These are phyloP conservation scores for Silvanus unidentatus DNA, from an alignment of 2,888 invertebrate species.

Conservation along the genomic window DNA sequence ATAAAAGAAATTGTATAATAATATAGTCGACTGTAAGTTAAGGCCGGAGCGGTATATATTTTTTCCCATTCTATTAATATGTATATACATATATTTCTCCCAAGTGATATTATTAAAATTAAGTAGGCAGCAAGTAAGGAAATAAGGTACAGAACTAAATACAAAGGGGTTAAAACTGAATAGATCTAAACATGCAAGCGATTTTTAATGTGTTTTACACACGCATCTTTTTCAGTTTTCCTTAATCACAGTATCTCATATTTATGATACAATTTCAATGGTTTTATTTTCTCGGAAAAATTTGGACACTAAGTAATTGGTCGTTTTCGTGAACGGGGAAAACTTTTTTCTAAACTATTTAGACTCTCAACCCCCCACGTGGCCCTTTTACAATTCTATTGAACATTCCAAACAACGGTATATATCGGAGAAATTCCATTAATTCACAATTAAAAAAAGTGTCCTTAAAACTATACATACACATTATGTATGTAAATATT, in stretches of 20 bases:
- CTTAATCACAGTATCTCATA: constrained; percentile 32
- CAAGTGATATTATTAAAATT: constrained; percentile 21
- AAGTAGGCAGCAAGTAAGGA: constrained; percentile 15
- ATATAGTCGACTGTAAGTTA: background rate
- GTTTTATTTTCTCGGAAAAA: constrained; percentile 30
- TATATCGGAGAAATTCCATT: no score
- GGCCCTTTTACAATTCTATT: no score
- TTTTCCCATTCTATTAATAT: background rate
- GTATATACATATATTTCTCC: background rate
- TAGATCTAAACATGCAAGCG: constrained; percentile 22
- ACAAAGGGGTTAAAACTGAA: constrained; percentile 27
- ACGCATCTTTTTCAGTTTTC: constrained; percentile 44
- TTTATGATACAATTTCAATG: constrained; percentile 33
- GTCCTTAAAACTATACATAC: no score
- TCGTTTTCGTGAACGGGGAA: constrained; percentile 23
- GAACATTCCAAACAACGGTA: no score
- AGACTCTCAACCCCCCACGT: no score
- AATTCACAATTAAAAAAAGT: no score
- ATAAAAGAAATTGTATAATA: constrained; percentile 18
- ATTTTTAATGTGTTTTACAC: constrained; percentile 43
- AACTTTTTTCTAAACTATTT: no score
- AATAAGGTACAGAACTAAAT: constrained; percentile 19
- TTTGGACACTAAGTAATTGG: constrained; percentile 33
- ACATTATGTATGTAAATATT: no score
- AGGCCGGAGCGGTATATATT: background rate